Conservation (phyloP, 2,113 vertebrate species). For the Limanda limanda region DNA sequence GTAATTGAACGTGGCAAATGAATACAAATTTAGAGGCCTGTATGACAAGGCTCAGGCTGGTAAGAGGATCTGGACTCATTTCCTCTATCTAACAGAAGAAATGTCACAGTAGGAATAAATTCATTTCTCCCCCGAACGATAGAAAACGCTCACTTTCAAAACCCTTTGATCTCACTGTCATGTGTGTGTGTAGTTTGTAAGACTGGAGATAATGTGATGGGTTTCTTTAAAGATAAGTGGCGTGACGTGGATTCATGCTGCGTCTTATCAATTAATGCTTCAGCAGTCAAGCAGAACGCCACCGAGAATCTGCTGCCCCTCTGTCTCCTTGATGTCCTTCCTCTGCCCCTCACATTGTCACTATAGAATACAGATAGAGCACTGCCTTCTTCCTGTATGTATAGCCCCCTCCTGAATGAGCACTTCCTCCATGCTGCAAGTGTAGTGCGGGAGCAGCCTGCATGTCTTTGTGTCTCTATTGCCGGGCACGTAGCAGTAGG, state of each 20-base stretch:
- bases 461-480: constrained; percentile 71
- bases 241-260: constrained; percentile 54
- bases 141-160: constrained; percentile 58
- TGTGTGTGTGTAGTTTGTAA: constrained; percentile 53
- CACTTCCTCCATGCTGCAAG: constrained; percentile 63
- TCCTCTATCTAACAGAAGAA: constrained; percentile 27
- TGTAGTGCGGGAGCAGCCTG: constrained; percentile 66
- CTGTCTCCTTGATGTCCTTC: constrained; percentile 62
- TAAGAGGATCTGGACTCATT: background rate
- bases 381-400: constrained; percentile 77
- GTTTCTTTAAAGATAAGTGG: constrained; percentile 70
- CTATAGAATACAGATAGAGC: constrained; percentile 73
- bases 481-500: constrained; percentile 66
- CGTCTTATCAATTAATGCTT: constrained; percentile 79
- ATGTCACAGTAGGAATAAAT: constrained; percentile 44
- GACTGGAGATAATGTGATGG: constrained; percentile 66
- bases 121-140: constrained; percentile 28
- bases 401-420: constrained; percentile 53
- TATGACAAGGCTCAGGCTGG: background rate
- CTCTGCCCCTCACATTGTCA: constrained; percentile 44
- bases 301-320: constrained; percentile 59
- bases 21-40: background rate
- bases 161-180: constrained; percentile 74
- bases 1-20: background rate
- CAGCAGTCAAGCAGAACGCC: constrained; percentile 69